phyloP scores from a whole-genome alignment of 2,888 invertebrate species.

The Timema cristinae region DNA sequence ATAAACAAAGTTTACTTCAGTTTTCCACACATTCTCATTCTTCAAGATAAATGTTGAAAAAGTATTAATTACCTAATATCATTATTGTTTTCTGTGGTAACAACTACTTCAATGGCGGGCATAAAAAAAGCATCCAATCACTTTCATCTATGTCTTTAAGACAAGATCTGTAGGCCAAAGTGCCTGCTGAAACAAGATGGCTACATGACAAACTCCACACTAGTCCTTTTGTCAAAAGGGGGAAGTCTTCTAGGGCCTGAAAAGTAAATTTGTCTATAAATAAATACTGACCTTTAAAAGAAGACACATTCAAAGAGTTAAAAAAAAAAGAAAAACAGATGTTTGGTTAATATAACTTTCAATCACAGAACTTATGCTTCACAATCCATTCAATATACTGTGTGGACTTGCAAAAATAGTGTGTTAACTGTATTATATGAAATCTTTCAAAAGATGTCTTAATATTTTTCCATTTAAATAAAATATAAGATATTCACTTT shows the following conservation, averaged over 20 bases:
- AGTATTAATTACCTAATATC: not conserved
- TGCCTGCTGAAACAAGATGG: slow-evolving; percentile 56
- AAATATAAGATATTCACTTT: too few species aligned
- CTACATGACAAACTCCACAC: slow-evolving; percentile 37
- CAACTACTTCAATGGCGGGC: slow-evolving; percentile 39
- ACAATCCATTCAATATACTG: too few species aligned
- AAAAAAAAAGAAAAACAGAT: not conserved
- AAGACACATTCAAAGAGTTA: not conserved
- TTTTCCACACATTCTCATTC: too few species aligned
- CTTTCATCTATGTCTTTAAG: slow-evolving; percentile 45
- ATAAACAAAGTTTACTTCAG: too few species aligned
- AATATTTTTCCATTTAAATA: too few species aligned
- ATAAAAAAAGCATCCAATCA: slow-evolving; percentile 51
- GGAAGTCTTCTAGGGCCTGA: slow-evolving; percentile 24
- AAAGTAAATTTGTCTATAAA: slow-evolving; percentile 5
- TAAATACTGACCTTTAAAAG: not conserved
- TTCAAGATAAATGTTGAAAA: not conserved
- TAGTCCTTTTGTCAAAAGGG: slow-evolving; percentile 25
- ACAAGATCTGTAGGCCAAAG: slow-evolving; percentile 55
- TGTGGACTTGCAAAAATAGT: too few species aligned
- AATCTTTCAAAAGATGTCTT: too few species aligned
- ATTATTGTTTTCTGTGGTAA: not conserved
- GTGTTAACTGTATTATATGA: too few species aligned
- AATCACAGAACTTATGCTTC: too few species aligned
- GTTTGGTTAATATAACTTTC: too few species aligned